These are phyloP conservation scores for Carcina quercana DNA, from an alignment of 2,888 invertebrate species.

Conservation along the genomic window DNA sequence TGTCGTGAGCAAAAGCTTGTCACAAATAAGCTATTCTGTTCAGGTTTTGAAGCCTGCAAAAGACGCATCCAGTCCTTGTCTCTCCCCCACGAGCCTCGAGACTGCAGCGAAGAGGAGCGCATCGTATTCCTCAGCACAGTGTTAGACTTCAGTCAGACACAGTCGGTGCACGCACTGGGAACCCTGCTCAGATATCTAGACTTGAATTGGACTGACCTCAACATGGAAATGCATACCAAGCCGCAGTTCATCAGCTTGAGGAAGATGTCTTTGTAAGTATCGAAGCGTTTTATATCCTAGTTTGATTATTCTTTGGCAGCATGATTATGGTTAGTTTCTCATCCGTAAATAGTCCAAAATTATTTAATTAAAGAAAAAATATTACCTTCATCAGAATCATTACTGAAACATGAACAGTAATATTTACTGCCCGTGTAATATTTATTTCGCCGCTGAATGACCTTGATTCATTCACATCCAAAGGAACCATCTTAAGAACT, in stretches of 20 bases:
- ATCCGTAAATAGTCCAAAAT: too few species aligned
- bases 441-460: too few species aligned
- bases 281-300: too few species aligned
- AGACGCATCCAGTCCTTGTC: conserved; percentile 68
- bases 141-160: conserved; percentile 76
- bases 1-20: background rate
- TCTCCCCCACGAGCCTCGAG: conserved; percentile 68
- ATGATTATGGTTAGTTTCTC: too few species aligned
- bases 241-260: conserved; percentile 71
- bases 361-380: too few species aligned
- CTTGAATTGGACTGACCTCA: conserved; percentile 73
- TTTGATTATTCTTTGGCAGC: too few species aligned
- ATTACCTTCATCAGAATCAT: too few species aligned
- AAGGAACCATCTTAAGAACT: too few species aligned
- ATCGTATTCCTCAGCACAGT: conserved; percentile 75
- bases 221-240: conserved; percentile 60
- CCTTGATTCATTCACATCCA: too few species aligned
- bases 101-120: conserved; percentile 70
- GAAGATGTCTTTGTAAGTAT: conserved; percentile 77
- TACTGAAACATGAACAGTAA: too few species aligned
- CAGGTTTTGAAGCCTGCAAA: conserved; percentile 74
- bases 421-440: too few species aligned
- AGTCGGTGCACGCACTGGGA: conserved; percentile 81
- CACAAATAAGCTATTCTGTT: background rate
- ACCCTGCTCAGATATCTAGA: conserved; percentile 82